Percentiles rank a stretch among this genome's conserved stretches.
phyloP scores from a whole-genome alignment of 2,797 vertebrate genomes.

The Benthosema pterotum region DNA sequence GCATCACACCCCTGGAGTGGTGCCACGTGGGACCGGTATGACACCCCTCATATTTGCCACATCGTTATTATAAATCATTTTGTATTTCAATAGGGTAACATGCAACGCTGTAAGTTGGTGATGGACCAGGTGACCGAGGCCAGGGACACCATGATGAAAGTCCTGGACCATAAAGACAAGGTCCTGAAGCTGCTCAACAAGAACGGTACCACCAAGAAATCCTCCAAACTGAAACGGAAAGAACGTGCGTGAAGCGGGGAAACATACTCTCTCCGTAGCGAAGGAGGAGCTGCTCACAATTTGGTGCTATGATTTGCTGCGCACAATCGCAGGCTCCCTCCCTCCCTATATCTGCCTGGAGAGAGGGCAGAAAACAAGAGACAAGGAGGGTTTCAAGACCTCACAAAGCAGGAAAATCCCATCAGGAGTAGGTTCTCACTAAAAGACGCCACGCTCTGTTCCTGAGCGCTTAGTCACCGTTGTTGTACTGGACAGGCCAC shows the following conservation, averaged over 20 bases:
- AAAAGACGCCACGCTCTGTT: constrained; percentile 29
- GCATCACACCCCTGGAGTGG: too few relatives aligned
- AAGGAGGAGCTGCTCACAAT: constrained; percentile 58
- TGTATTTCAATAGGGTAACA: constrained; percentile 89
- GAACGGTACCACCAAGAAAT: constrained; percentile 94
- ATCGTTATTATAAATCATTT: too few relatives aligned
- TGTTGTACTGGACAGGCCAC: constrained; percentile 31
- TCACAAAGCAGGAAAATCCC: constrained; percentile 24
- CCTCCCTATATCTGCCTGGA: constrained; percentile 43
- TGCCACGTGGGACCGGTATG: too few relatives aligned
- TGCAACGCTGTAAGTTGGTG: constrained; percentile 98
- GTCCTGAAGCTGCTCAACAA: constrained; percentile 98
- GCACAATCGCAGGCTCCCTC: constrained; percentile 68
- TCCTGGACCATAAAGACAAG: constrained; percentile 97
- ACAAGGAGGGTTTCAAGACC: constrained; percentile 17
- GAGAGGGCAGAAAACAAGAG: constrained; percentile 30
- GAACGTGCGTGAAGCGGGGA: constrained; percentile 85
- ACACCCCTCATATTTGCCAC: too few relatives aligned
- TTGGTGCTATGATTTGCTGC: constrained; percentile 75
- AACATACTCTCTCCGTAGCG: background rate
- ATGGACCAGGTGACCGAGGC: constrained; percentile 99
- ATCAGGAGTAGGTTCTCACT: constrained; percentile 46
- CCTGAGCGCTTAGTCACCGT: constrained; percentile 25
- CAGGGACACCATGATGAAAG: constrained; percentile 98
- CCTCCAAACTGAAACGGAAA: constrained; percentile 96